phyloP scores from a whole-genome alignment of 2,113 vertebrate species.

The Dicaeum eximium region DNA sequence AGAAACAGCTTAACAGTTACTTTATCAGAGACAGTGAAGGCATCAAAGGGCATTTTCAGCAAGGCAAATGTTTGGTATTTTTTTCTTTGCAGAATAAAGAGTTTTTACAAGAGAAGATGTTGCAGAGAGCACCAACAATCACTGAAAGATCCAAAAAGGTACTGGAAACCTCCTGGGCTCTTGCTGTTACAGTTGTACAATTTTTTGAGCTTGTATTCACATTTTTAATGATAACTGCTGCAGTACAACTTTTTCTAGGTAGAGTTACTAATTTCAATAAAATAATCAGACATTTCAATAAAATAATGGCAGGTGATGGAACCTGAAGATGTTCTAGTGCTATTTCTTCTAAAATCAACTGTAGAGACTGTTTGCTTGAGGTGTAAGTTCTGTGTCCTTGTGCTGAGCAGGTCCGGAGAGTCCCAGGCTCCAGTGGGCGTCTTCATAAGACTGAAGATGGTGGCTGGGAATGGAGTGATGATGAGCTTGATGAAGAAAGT shows the following conservation, averaged over 20 bases:
- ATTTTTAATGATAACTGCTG: neutral
- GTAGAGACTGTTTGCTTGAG: neutral
- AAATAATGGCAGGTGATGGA: neutral
- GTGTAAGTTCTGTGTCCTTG: neutral
- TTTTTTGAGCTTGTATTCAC: neutral
- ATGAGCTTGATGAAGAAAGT: slow-evolving; percentile 93
- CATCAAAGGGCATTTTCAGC: neutral
- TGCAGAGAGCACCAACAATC: slow-evolving; percentile 93
- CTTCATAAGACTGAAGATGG: slow-evolving; percentile 97
- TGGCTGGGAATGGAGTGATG: slow-evolving; percentile 97
- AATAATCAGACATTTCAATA: neutral
- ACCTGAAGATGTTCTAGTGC: neutral
- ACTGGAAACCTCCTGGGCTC: neutral
- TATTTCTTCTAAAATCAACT: neutral
- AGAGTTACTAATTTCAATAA: neutral
- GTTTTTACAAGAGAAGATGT: slow-evolving; percentile 90
- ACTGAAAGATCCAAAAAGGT: slow-evolving; percentile 93
- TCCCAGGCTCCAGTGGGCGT: slow-evolving; percentile 93
- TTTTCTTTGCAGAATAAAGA: slow-evolving; percentile 85
- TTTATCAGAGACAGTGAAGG: neutral
- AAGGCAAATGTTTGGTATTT: neutral
- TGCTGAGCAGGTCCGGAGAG: slow-evolving; percentile 85
- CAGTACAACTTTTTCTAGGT: neutral
- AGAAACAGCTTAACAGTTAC: neutral
- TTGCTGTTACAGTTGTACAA: neutral